These are phyloP conservation scores for Diacarnus erythraeanus DNA, from an alignment of 37 sponge, comb jelly and placozoan species.

Conservation along the genomic window DNA sequence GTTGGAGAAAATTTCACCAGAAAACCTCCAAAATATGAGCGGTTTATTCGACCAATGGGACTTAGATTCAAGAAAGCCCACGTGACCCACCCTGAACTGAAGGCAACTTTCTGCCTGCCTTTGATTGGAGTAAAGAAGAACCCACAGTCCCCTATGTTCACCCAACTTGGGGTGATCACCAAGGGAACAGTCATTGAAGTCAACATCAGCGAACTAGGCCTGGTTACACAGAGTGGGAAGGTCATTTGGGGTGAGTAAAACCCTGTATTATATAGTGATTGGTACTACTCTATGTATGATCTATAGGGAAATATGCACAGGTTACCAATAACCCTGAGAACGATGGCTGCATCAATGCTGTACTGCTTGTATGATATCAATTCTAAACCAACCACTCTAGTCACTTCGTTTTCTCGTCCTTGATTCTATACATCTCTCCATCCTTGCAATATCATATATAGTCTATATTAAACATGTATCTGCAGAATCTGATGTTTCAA, in stretches of 20 bases:
- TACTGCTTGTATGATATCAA: conserved; percentile 84
- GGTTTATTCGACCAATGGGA: conserved; percentile 99
- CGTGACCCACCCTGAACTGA: conserved; percentile 99
- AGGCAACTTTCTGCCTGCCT: conserved; percentile 97
- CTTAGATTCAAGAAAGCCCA: conserved; percentile 99
- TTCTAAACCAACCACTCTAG: too few species aligned
- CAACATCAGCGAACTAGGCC: conserved; percentile 96
- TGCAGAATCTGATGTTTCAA: neutral
- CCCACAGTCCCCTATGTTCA: conserved; percentile 94
- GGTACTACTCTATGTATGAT: neutral
- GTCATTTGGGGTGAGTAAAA: conserved; percentile 94
- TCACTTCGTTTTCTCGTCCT: neutral
- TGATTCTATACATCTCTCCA: neutral
- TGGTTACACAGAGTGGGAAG: conserved; percentile 98
- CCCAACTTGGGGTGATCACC: conserved; percentile 98
- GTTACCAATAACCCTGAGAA: conserved; percentile 99
- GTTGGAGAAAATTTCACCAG: conserved; percentile 98
- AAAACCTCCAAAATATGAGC: conserved; percentile 97
- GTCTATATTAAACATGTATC: neutral
- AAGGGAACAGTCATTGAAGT: conserved; percentile 99
- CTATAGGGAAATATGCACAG: conserved; percentile 97
- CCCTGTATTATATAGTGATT: neutral
- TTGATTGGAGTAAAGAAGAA: conserved; percentile 99
- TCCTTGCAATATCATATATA: neutral
- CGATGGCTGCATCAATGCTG: conserved; percentile 99